Conservation (phyloP, 2,113 vertebrate species). For the Chrysochloris asiatica region DNA sequence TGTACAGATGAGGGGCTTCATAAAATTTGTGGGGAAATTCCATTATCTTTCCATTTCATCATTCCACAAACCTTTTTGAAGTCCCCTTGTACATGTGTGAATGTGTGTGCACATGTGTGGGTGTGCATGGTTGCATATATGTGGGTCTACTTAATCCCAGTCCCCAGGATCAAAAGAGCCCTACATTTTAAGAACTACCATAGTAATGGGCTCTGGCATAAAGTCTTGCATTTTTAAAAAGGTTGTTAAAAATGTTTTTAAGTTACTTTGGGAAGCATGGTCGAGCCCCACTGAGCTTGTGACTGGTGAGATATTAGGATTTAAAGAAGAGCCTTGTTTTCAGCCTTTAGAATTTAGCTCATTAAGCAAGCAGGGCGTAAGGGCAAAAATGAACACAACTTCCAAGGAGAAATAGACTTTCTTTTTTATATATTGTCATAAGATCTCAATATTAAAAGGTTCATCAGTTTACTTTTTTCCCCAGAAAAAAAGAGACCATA, state of each 20-base stretch:
- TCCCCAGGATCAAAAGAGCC: constrained; percentile 65
- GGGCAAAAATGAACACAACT: constrained; percentile 72
- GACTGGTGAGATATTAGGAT: constrained; percentile 61
- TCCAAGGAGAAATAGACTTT: constrained; percentile 70
- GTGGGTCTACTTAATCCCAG: not conserved
- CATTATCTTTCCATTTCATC: not conserved
- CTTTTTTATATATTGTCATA: constrained; percentile 72
- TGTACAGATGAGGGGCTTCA: no score
- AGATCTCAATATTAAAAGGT: constrained; percentile 48
- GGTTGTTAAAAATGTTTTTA: constrained; percentile 71
- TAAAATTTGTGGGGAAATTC: no score
- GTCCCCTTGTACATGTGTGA: no score
- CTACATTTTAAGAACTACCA: constrained; percentile 59
- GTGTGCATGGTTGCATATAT: constrained; percentile 52
- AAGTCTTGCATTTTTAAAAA: constrained; percentile 64
- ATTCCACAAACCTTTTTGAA: not conserved
- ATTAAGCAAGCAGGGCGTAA: constrained; percentile 71
- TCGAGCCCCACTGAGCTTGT: constrained; percentile 70
- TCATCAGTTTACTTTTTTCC: not conserved
- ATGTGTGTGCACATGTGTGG: not conserved
- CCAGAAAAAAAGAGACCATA: not conserved
- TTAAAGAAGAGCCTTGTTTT: constrained; percentile 75
- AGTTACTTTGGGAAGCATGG: constrained; percentile 70
- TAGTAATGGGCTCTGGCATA: constrained; percentile 71
- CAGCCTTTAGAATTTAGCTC: constrained; percentile 76